Evolutionary conservation across 2,113 vertebrate genomes (phyloP).

Genomic region (Megaleporinus macrocephalus): DNA sequence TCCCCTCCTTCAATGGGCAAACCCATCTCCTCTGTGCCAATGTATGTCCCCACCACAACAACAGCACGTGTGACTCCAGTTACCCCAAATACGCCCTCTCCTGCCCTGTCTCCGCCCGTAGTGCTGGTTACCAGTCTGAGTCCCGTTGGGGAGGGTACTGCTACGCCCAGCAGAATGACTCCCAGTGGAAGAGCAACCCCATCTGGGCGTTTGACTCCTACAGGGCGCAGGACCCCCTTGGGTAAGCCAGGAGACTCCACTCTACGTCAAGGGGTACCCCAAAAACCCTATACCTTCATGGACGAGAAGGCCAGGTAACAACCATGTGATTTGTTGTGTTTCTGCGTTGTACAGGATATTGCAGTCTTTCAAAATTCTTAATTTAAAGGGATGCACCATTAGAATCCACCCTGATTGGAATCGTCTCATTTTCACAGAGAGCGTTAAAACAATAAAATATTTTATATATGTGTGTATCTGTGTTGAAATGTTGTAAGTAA

Average conservation of each 20-base stretch:
- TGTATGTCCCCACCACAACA: conserved; percentile 70
- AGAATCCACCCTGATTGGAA: too few relatives aligned
- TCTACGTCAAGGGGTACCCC: conserved; percentile 90
- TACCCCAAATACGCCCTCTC: conserved; percentile 41
- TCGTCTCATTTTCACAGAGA: too few relatives aligned
- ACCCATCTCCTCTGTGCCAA: conserved; percentile 79
- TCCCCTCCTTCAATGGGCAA: conserved; percentile 73
- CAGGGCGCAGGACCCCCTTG: conserved; percentile 69
- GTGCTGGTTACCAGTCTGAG: conserved; percentile 77
- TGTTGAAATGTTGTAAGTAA: too few relatives aligned
- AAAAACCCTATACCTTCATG: conserved; percentile 98
- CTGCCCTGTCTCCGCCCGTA: conserved; percentile 65
- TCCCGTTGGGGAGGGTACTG: conserved; percentile 68
- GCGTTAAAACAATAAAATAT: too few relatives aligned
- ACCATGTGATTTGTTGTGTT: not conserved
- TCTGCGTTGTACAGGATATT: not conserved
- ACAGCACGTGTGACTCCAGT: conserved; percentile 43
- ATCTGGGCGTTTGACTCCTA: conserved; percentile 66
- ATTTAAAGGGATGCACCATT: too few relatives aligned
- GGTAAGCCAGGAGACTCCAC: conserved; percentile 76
- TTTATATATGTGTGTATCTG: too few relatives aligned
- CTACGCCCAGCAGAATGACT: conserved; percentile 60
- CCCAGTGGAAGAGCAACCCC: conserved; percentile 66
- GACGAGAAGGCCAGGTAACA: conserved; percentile 94
- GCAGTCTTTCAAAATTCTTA: too few relatives aligned